phyloP scores from a whole-genome alignment of 2,113 vertebrate genomes.

The Deroptyus accipitrinus region DNA sequence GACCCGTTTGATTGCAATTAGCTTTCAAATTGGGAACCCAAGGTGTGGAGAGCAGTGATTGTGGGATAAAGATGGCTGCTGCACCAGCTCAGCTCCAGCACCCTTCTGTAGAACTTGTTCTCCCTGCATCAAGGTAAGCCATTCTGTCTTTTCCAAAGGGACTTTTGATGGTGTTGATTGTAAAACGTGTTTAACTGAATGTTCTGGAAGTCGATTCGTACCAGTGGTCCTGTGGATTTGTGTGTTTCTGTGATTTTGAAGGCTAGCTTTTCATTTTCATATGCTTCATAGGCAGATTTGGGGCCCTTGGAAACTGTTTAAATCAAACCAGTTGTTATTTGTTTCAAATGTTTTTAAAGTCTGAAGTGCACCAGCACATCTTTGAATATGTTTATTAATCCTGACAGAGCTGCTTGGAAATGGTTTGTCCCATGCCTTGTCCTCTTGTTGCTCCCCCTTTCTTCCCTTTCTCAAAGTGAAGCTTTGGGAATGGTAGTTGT shows the following conservation, averaged over 20 bases:
- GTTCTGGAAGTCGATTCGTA: background rate
- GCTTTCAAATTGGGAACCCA: background rate
- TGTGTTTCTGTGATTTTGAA: background rate
- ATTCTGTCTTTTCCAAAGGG: background rate
- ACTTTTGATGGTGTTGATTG: background rate
- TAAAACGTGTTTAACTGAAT: background rate
- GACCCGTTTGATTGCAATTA: background rate
- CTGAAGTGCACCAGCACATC: background rate
- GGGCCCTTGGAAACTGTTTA: background rate
- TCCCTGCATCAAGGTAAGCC: accelerated
- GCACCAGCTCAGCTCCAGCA: accelerated
- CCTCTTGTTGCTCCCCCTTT: too few species aligned
- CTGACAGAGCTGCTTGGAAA: background rate
- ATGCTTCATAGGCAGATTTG: background rate
- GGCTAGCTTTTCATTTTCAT: background rate
- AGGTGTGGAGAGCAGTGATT: background rate
- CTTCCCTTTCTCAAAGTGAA: background rate
- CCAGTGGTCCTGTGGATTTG: background rate
- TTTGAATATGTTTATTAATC: background rate
- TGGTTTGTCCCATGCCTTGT: background rate
- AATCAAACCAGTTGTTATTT: background rate
- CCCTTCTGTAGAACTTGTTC: accelerated
- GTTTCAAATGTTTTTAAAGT: background rate
- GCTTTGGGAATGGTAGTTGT: background rate
- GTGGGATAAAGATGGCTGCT: background rate